Conservation (phyloP, 2,888 invertebrate species). For the Eurois occulta region DNA sequence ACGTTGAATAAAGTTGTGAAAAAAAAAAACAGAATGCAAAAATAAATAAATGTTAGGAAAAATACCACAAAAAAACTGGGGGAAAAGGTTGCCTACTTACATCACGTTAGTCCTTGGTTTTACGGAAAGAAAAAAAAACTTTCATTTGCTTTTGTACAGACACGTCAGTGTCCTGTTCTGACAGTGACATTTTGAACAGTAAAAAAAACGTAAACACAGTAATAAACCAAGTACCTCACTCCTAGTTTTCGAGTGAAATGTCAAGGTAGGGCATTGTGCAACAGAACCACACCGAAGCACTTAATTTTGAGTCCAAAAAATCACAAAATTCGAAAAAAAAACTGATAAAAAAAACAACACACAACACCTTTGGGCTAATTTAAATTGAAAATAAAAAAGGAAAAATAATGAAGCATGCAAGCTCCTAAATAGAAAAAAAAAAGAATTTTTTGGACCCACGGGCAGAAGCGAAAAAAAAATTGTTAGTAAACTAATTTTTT, state of each 20-base stretch:
- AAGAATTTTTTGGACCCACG: constrained; percentile 88
- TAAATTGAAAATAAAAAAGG: constrained; percentile 50
- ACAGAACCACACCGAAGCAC: constrained; percentile 86
- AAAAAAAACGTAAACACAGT: constrained; percentile 74
- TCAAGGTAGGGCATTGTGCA: constrained; percentile 89
- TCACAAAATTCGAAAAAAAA: constrained; percentile 71
- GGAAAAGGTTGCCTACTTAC: constrained; percentile 77
- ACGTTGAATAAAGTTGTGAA: constrained; percentile 78
- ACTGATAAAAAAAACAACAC: constrained; percentile 71
- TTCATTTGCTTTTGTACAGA: constrained; percentile 67
- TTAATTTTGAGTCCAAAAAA: constrained; percentile 87
- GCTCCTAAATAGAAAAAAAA: constrained; percentile 61
- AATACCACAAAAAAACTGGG: constrained; percentile 63
- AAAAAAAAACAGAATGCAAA: constrained; percentile 68
- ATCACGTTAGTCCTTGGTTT: constrained; percentile 82
- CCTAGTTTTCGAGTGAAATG: constrained; percentile 85
- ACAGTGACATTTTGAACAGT: constrained; percentile 72
- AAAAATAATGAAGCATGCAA: constrained; percentile 76
- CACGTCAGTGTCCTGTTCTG: constrained; percentile 85
- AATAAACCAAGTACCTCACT: constrained; percentile 84
- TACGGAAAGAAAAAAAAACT: constrained; percentile 74
- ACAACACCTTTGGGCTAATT: constrained; percentile 89
- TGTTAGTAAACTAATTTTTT: constrained; percentile 79
- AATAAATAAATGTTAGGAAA: constrained; percentile 71
- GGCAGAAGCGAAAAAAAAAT: constrained; percentile 74